Conservation (phyloP, 30 jellyfish, hydroid and myxozoan species). For the Aurelia sp. region DNA sequence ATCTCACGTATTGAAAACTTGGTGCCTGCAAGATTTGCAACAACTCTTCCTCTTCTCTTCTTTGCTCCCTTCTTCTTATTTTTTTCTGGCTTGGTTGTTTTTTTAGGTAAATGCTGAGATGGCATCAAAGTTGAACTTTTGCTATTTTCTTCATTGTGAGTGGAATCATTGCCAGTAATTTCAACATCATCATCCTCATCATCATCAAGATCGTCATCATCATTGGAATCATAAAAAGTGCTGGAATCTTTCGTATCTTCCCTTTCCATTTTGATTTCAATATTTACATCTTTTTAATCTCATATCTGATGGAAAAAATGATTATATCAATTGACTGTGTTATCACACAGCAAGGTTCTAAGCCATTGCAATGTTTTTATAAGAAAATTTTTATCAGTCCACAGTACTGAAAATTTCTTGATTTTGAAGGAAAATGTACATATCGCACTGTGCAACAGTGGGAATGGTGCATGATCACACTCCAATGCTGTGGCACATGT, state of each 20-base stretch:
- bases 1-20: constrained; percentile 72
- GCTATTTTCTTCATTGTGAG: background rate
- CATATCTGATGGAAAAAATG: no score
- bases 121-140: background rate
- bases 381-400: no score
- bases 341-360: no score
- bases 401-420: no score
- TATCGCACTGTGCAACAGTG: no score
- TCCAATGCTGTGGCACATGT: no score
- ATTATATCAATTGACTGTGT: no score
- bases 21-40: constrained; percentile 81
- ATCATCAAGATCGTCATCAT: constrained; percentile 3
- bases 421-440: no score
- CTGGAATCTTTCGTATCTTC: constrained; percentile 26
- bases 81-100: background rate
- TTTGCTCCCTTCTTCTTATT: constrained; percentile 35
- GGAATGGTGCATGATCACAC: no score
- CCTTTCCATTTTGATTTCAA: constrained; percentile 26
- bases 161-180: background rate
- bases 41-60: constrained; percentile 50
- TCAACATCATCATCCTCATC: constrained; percentile 40
- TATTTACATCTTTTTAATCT: no score
- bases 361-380: no score
- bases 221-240: constrained; percentile 29
- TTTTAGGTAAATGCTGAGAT: background rate